Evolutionary conservation across 2,888 invertebrate genomes (phyloP), one percentile per base, ranked within the genome.

Genomic region (Ophion ellenae): DNA sequence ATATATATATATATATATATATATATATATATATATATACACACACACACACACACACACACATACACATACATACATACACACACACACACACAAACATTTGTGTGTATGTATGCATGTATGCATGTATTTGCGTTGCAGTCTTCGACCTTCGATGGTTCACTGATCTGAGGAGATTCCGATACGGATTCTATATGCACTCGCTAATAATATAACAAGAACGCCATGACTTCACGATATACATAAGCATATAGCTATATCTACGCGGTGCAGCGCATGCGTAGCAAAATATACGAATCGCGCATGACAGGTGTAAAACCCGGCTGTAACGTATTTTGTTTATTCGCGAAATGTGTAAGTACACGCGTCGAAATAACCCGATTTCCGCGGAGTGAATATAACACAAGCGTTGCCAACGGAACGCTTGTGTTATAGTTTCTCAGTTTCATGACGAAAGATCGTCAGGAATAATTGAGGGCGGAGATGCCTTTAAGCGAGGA

Each of bases 131-230:
- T 45, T 20, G 67, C 24, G 53, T 57, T 69, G 40, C 40, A 40
- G 66, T 47, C 47, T 67, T 73, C 78, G 85, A 85, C 85, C 85
- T 82, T 85, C 85, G 85, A 70, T 70, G 81, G 85, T 85, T 85
- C 85, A 85, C 70, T 79, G 85, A 85, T 85, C 85, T 70, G 78
- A 64, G 74, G 69, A 63, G 64, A 70, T 73, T 75, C 70, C 71
- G 66, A 77, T 76, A 77, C 53, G 78, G 59, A 70, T 70, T 75
- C 77, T 82, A 70, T 85, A 36, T 70, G 78, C 85, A 85, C 78
- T 82, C 59, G 85, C 85, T 85, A 85, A 85, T 85, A 82, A 85
- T 85, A 82, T 24, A 69, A 81, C 81, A 45, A 64, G 47, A 47
- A 47, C 75, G 79, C 66, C 63, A 63, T 71, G 71, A 70, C 61